These are phyloP conservation scores for Drymonia ruficornis DNA, from an alignment of 2,888 invertebrate genomes.

Conservation along the genomic window DNA sequence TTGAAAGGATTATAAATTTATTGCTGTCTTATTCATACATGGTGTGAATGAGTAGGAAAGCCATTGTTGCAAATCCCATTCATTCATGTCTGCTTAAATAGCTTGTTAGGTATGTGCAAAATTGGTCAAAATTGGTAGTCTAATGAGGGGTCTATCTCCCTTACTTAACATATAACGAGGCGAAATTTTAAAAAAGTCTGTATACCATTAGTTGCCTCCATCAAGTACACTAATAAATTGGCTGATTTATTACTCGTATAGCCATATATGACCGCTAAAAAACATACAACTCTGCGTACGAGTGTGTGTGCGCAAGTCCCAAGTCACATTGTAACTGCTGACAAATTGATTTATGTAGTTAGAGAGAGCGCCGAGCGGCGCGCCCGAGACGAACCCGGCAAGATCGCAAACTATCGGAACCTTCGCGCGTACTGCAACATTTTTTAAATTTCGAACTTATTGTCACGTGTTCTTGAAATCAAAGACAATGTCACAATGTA, in stretches of 20 bases:
- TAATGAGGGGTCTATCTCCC: too few relatives aligned
- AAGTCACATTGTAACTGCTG: constrained; percentile 72
- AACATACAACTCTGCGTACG: background rate
- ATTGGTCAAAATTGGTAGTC: too few relatives aligned
- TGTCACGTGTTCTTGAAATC: background rate
- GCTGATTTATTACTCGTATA: constrained; percentile 7
- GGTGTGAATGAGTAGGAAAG: background rate
- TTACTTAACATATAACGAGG: too few relatives aligned
- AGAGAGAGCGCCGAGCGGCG: constrained; percentile 49
- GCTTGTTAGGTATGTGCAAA: background rate
- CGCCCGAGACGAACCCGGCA: constrained; percentile 43
- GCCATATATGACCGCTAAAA: background rate
- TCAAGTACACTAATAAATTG: constrained; percentile 3
- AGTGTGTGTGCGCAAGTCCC: constrained; percentile 53
- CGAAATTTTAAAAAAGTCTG: too few relatives aligned
- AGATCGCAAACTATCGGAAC: constrained; percentile 57
- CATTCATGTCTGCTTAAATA: background rate
- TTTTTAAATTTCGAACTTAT: constrained; percentile 23
- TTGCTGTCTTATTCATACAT: background rate
- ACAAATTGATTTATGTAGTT: constrained; percentile 81
- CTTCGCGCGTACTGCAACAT: constrained; percentile 45
- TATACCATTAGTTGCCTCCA: background rate
- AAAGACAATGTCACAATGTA: too few relatives aligned
- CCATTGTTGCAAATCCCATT: background rate
- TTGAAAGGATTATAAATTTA: background rate